Percentiles rank a stretch among this genome's conserved stretches.
phyloP scores from a whole-genome alignment of 2,797 vertebrate species.

The Aulostomus chinensis region DNA sequence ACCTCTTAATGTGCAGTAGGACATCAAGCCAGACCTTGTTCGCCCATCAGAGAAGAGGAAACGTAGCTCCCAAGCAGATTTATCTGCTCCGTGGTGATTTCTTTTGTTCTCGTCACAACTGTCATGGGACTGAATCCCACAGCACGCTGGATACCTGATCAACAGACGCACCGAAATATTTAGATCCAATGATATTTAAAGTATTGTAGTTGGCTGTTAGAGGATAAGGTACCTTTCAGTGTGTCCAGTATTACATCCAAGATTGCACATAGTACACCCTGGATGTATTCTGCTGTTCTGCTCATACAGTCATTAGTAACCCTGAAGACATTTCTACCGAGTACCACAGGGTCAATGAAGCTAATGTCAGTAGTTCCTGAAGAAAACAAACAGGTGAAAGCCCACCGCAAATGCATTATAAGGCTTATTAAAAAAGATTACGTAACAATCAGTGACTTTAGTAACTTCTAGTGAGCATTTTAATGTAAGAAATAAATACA shows the following conservation, averaged over 20 bases:
- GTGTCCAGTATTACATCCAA: conserved; percentile 59
- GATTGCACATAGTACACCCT: conserved; percentile 44
- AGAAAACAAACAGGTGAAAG: no score
- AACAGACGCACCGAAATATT: not conserved
- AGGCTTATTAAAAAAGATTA: no score
- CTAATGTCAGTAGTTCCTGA: conserved; percentile 61
- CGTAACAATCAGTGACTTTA: conserved; percentile 8
- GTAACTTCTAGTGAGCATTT: no score
- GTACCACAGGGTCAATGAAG: conserved; percentile 61
- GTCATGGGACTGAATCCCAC: conserved; percentile 66
- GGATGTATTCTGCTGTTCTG: conserved; percentile 43
- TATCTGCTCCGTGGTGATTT: conserved; percentile 66
- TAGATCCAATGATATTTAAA: no score
- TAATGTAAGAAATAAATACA: not conserved
- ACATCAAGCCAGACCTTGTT: conserved; percentile 74
- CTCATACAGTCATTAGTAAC: conserved; percentile 47
- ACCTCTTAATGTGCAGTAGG: no score
- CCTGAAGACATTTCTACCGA: conserved; percentile 58
- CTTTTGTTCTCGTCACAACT: conserved; percentile 50
- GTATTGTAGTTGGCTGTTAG: not conserved
- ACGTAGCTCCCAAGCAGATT: conserved; percentile 54
- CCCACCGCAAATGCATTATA: no score
- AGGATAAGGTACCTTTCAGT: conserved; percentile 49
- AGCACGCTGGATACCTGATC: conserved; percentile 59
- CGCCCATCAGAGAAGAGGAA: conserved; percentile 49